A percentile compares a stretch with the other conserved stretches of the same genome.
Evolutionary conservation across 2,797 vertebrate species (phyloP).

Genomic region (Pitangus sulphuratus): DNA sequence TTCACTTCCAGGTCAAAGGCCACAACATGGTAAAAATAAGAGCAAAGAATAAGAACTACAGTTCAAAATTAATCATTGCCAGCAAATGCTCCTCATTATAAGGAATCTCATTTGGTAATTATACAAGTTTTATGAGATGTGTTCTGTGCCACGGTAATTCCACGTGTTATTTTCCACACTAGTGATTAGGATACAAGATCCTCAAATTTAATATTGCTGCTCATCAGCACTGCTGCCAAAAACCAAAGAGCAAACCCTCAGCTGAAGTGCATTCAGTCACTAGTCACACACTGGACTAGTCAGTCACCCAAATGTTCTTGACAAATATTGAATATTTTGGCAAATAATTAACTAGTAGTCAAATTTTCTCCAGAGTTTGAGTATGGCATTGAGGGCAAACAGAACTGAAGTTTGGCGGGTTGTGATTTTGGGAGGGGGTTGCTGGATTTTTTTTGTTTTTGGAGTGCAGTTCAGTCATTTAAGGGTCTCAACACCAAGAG

Average conservation of each 20-base stretch:
- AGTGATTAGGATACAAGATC: background rate
- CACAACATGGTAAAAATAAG: constrained; percentile 86
- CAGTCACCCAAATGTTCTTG: background rate
- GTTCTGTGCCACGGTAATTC: background rate
- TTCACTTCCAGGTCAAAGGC: constrained; percentile 94
- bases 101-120: constrained; percentile 50
- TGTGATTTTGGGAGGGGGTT: background rate
- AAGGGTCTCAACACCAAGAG: background rate
- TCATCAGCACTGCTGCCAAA: background rate
- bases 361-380: background rate
- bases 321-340: background rate
- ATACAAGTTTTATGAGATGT: background rate
- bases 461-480: background rate
- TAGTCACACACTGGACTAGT: background rate
- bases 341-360: constrained; percentile 1
- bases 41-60: constrained; percentile 80
- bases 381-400: background rate
- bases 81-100: constrained; percentile 78
- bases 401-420: background rate
- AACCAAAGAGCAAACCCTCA: background rate
- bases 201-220: background rate
- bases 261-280: background rate
- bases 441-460: background rate
- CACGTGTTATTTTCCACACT: background rate
- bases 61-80: constrained; percentile 69